Conservation (phyloP, 2,797 vertebrate species). For the Oreortyx pictus region DNA sequence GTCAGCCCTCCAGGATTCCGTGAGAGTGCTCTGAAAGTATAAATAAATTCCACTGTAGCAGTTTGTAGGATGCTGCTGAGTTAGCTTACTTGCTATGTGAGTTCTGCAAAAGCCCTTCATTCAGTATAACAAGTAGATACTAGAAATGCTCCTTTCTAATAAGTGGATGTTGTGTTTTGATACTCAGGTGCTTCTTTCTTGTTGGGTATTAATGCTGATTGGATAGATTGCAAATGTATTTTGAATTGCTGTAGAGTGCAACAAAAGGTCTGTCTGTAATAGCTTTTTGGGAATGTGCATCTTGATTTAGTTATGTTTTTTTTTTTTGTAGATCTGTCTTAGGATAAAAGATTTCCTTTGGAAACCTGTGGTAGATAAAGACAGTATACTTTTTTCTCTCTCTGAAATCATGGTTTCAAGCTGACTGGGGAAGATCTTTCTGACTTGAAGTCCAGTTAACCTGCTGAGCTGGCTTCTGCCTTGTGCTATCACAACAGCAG, state of each 20-base stretch:
- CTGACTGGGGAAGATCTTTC: constrained; percentile 38
- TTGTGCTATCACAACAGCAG: constrained; percentile 53
- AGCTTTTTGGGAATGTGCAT: neutral
- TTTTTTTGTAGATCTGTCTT: constrained; percentile 6
- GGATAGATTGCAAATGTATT: neutral
- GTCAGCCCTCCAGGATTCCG: neutral
- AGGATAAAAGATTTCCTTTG: constrained; percentile 9
- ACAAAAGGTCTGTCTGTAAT: neutral
- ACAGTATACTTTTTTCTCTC: neutral
- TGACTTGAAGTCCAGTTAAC: constrained; percentile 48
- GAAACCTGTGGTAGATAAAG: constrained; percentile 26
- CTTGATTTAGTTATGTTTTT: neutral
- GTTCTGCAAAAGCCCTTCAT: neutral
- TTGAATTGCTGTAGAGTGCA: neutral
- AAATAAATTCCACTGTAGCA: neutral
- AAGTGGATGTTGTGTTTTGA: neutral
- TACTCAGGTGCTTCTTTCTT: neutral
- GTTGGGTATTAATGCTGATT: neutral
- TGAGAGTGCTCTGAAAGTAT: neutral
- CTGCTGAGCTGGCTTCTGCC: constrained; percentile 40
- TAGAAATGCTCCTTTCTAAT: neutral
- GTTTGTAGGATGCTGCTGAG: neutral
- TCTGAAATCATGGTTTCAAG: constrained; percentile 18
- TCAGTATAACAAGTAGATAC: neutral
- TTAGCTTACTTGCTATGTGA: neutral